Evolutionary conservation across 2,888 invertebrate genomes (phyloP).

Genomic region (Fragum fragum): DNA sequence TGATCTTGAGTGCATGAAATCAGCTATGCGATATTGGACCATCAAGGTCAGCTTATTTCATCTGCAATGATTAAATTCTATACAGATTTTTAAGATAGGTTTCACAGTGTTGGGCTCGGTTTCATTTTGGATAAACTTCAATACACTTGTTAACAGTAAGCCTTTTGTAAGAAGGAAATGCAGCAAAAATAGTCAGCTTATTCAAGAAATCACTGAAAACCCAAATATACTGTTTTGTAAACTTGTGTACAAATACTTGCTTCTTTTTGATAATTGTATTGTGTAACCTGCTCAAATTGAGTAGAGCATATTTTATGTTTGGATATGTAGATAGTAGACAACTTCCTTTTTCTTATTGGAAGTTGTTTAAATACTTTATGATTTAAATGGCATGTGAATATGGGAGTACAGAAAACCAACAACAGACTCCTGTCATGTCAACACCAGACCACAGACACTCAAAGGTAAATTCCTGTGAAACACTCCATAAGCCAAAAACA

Average conservation of each 20-base stretch:
- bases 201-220: neutral
- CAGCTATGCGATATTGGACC: too few species aligned
- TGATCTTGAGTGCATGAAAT: too few species aligned
- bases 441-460: neutral
- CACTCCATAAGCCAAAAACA: too few species aligned
- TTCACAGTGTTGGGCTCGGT: too few species aligned
- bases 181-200: neutral
- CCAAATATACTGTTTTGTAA: neutral
- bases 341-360: constrained; percentile 42
- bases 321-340: constrained; percentile 36
- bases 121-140: too few species aligned
- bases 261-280: neutral
- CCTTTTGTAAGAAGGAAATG: too few species aligned
- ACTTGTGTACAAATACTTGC: neutral
- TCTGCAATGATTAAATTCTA: too few species aligned
- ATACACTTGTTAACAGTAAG: too few species aligned
- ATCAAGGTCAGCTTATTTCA: too few species aligned
- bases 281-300: constrained; percentile 61
- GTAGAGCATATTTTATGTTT: constrained; percentile 46
- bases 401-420: neutral
- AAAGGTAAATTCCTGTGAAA: constrained; percentile 7
- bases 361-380: constrained; percentile 21
- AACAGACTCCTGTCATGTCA: neutral
- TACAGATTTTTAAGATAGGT: too few species aligned
- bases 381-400: constrained; percentile 17